Percentiles rank a stretch among this genome's conserved stretches.
Evolutionary conservation across 2,888 invertebrate genomes (phyloP).

Genomic region (Pseudococcus jackbeardsleyi): DNA sequence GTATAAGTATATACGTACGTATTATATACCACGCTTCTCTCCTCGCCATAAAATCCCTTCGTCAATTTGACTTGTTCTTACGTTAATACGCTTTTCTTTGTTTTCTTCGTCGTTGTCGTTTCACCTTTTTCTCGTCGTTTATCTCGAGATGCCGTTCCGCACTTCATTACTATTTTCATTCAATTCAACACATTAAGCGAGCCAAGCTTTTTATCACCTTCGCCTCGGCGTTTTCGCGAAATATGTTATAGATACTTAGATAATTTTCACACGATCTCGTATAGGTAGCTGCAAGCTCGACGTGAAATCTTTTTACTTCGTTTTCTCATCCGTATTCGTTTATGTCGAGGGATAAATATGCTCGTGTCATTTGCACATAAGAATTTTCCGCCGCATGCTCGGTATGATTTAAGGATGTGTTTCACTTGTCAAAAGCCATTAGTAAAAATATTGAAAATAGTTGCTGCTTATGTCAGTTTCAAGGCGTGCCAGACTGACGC

Average conservation of each 20-base stretch:
- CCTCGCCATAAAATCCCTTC: background rate
- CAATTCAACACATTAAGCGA: background rate
- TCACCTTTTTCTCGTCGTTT: conserved; percentile 9
- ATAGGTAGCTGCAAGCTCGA: background rate
- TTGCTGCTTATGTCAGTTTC: background rate
- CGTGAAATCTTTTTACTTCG: background rate
- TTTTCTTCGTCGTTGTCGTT: conserved; percentile 4
- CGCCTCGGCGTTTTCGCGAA: background rate
- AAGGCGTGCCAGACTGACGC: no score
- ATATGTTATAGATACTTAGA: background rate
- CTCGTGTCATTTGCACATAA: background rate
- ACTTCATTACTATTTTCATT: conserved; percentile 1
- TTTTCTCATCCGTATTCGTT: background rate
- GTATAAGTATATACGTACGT: background rate
- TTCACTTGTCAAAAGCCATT: background rate
- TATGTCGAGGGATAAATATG: background rate
- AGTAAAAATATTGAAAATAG: background rate
- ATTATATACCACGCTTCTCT: background rate
- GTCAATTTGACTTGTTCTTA: background rate
- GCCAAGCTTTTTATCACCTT: conserved; percentile 14
- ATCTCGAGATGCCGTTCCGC: background rate
- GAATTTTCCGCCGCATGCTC: background rate
- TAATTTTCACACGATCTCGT: background rate
- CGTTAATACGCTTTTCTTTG: conserved; percentile 19
- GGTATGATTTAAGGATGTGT: background rate